phyloP scores from a whole-genome alignment of 2,113 vertebrate genomes.

The Merops nubicus region DNA sequence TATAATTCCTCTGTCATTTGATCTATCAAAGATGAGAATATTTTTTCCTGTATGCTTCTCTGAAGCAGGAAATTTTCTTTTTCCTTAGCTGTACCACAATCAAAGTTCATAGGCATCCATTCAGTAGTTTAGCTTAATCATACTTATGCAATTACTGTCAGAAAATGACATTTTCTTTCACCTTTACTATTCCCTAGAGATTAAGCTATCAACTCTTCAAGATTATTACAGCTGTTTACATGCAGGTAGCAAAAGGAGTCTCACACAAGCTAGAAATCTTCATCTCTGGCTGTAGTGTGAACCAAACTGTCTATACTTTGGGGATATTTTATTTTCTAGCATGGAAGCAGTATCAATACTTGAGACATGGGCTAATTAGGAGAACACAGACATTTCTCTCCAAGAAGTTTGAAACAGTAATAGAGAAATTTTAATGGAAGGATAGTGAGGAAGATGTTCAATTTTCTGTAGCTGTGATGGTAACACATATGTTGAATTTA shows the following conservation, averaged over 20 bases:
- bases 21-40: constrained; percentile 28
- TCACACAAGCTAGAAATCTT: constrained; percentile 17
- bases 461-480: background rate
- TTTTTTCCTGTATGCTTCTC: constrained; percentile 21
- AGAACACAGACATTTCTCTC: background rate
- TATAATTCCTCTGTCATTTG: background rate
- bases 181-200: constrained; percentile 53
- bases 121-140: constrained; percentile 58
- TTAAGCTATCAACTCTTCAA: constrained; percentile 66
- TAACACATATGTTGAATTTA: background rate
- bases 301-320: background rate
- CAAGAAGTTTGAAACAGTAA: background rate
- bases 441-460: background rate
- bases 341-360: background rate
- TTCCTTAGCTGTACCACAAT: constrained; percentile 28
- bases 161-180: constrained; percentile 69
- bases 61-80: constrained; percentile 47
- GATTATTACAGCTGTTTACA: constrained; percentile 60
- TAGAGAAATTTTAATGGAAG: background rate
- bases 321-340: background rate
- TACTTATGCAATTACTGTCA: constrained; percentile 69
- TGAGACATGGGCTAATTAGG: rapidly evolving
- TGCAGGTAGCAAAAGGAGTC: constrained; percentile 35
- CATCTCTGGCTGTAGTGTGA: background rate
- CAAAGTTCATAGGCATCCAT: constrained; percentile 13